Base-by-base conservation (phyloP, 2,888 invertebrate species). In the Ceraclea dissimilis region DNA sequence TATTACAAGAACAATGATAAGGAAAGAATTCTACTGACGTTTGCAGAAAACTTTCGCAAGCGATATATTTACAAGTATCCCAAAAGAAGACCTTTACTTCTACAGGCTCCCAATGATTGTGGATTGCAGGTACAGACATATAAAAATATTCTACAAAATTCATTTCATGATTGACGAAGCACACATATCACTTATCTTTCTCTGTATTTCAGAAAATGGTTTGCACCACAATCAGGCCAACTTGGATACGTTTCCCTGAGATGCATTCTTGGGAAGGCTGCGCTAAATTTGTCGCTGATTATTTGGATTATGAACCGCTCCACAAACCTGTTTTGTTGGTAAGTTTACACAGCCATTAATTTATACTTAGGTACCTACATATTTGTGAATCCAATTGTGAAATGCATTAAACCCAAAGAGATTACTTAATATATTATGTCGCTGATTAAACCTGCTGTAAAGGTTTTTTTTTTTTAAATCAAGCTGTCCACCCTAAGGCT, bases 161-260 rank as follows among this genome's bases (percentile, higher is more conserved):
- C n/a, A n/a, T n/a, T n/a, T n/a, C 67, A 66, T 62, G 66, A 64
- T 57, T 31, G 51, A 20, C 19, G n/a, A 13, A n/a, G n/a, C n/a
- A n/a, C n/a, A n/a, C n/a, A n/a, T n/a, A n/a, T n/a, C n/a, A n/a
- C 10, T 26, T 26, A 26, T 26, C 26, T 10, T 26, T 26, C 26
- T n/a, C n/a, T n/a, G 26, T 58, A 64, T 72, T 69, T 33, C 69
- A 93, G 90, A 94, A 93, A 84, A 88, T 93, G 79, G 90, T 93
- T 43, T 90, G 90, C 64, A 89, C 90, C 5, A 84, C 88, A 2
- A 82, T 94, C 61, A 78, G 89, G 46, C 89, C 90, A 19, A 90
- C 90, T 13, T 83, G 84, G 62, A 77, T 91, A 56, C 81, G 85
- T 17, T 88, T 81, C 71, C 76, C 81, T 8, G 84, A 84, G 64